Percentiles rank a stretch among this genome's conserved stretches.
Conservation (phyloP, 2,888 invertebrate species). For the Brenthis ino region DNA sequence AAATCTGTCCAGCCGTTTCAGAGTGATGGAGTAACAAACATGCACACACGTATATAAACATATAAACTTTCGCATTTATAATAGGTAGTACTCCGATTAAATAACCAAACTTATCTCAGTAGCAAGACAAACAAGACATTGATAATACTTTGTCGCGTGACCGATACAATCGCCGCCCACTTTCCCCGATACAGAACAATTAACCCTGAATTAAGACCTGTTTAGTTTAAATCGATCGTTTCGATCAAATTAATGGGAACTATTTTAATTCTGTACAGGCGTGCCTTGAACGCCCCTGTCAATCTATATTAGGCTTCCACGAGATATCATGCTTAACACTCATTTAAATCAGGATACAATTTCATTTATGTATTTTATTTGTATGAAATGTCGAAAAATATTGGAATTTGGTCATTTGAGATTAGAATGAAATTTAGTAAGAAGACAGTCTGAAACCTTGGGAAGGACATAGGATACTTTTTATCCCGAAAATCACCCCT, state of each 20-base stretch:
- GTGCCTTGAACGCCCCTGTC: conserved; percentile 4
- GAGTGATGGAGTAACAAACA: too few relatives aligned
- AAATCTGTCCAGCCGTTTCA: too few relatives aligned
- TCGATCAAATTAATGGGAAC: conserved; percentile 24
- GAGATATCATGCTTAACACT: background rate
- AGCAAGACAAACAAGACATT: conserved; percentile 14
- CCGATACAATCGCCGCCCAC: conserved; percentile 45
- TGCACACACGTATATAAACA: too few relatives aligned
- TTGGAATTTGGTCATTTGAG: too few relatives aligned
- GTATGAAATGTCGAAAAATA: too few relatives aligned
- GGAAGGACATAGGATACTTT: too few relatives aligned
- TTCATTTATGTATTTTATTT: too few relatives aligned
- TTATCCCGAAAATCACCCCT: too few relatives aligned
- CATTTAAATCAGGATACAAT: background rate
- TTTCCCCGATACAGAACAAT: conserved; percentile 46
- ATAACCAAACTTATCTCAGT: background rate
- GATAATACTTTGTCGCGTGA: conserved; percentile 30
- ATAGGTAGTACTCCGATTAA: background rate
- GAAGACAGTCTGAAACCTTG: too few relatives aligned
- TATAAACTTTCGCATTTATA: too few relatives aligned
- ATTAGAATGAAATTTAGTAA: too few relatives aligned
- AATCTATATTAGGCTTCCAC: background rate
- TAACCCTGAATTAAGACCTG: conserved; percentile 47
- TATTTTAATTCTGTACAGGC: conserved; percentile 17
- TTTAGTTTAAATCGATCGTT: conserved; percentile 39